phyloP scores from a whole-genome alignment of 2,797 vertebrate species.

The Aphelocoma californica region DNA sequence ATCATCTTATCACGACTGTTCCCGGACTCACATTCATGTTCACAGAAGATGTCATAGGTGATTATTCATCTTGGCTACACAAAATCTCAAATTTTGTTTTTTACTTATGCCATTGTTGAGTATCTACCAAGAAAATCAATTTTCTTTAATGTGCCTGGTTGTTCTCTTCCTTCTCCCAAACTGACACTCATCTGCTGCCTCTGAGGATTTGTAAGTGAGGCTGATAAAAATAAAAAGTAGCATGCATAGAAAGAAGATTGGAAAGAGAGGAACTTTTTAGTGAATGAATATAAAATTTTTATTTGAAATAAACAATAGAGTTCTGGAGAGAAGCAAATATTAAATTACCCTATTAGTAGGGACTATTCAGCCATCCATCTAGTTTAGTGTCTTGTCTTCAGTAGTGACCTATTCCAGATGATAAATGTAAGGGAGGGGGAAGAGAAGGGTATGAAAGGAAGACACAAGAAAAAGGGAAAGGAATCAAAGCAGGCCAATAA shows the following conservation, averaged over 20 bases:
- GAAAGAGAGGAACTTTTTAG: slow-evolving; percentile 13
- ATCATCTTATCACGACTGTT: neutral
- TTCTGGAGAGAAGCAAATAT: slow-evolving; percentile 52
- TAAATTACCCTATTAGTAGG: slow-evolving; percentile 36
- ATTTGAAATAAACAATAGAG: slow-evolving; percentile 17
- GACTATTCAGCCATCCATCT: slow-evolving; percentile 44
- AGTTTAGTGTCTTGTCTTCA: slow-evolving; percentile 53
- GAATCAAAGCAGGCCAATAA: neutral
- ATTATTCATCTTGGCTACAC: neutral
- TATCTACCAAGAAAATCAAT: neutral
- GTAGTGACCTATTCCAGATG: slow-evolving; percentile 40
- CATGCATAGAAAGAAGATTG: neutral
- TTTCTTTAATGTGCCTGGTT: neutral
- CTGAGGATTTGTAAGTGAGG: neutral
- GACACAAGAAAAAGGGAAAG: neutral
- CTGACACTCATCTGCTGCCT: neutral
- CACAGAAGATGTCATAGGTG: neutral
- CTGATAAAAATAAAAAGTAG: slow-evolving; percentile 19
- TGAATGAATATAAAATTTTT: slow-evolving; percentile 33
- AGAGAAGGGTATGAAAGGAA: neutral
- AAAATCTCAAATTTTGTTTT: neutral
- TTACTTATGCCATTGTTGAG: neutral
- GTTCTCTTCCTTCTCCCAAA: neutral
- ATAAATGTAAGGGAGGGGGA: neutral
- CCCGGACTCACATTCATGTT: neutral